Conservation (phyloP, 1,140 invertebrate genomes). For the Chymomyza costata region DNA sequence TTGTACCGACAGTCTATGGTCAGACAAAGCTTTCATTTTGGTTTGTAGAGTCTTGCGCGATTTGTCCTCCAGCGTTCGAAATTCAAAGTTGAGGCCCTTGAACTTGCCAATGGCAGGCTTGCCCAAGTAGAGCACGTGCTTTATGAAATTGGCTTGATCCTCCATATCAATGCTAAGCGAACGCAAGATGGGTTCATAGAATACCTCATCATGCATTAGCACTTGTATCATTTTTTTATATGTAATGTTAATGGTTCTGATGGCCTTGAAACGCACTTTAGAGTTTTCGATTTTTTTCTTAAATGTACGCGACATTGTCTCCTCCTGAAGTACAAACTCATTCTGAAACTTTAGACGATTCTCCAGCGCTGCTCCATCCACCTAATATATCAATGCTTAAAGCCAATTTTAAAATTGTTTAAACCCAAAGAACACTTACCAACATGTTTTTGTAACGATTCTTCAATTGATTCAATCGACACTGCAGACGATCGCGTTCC, state of each 20-base stretch:
- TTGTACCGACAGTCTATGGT: constrained; percentile 1
- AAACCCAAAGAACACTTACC: constrained; percentile 30
- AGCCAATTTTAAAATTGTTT: background rate
- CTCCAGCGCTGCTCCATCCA: constrained; percentile 48
- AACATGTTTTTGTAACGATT: constrained; percentile 37
- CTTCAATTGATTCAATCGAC: constrained; percentile 49
- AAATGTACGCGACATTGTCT: constrained; percentile 48
- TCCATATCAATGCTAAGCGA: constrained; percentile 64
- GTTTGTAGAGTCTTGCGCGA: constrained; percentile 50
- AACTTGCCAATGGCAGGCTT: constrained; percentile 65
- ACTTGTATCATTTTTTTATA: constrained; percentile 69
- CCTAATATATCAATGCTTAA: too few relatives aligned
- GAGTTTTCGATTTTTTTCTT: constrained; percentile 67
- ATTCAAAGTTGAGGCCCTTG: constrained; percentile 55
- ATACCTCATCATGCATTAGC: constrained; percentile 62
- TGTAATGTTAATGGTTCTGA: constrained; percentile 62
- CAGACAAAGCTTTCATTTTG: constrained; percentile 38
- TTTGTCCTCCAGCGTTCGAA: constrained; percentile 41
- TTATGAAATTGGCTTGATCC: constrained; percentile 67
- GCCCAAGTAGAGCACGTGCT: constrained; percentile 65
- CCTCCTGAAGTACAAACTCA: constrained; percentile 60
- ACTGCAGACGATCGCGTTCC: constrained; percentile 61
- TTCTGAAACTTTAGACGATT: constrained; percentile 70
- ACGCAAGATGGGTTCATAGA: constrained; percentile 67
- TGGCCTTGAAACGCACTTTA: constrained; percentile 64